phyloP scores from a whole-genome alignment of 2,888 invertebrate species.

The Dicroscelio sp. region DNA sequence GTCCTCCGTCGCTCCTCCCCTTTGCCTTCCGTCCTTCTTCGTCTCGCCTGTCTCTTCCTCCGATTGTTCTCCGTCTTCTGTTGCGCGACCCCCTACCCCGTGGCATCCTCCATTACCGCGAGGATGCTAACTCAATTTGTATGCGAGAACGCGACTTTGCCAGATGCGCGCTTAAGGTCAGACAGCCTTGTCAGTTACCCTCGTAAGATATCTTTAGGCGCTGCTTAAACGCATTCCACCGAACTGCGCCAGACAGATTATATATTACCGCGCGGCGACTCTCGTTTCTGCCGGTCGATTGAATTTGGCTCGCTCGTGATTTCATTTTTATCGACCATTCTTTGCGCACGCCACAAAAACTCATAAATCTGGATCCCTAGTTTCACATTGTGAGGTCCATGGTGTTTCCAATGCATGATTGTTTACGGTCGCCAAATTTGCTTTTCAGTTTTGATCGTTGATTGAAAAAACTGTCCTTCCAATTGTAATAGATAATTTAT shows the following conservation, averaged over 20 bases:
- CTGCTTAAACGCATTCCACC: slow-evolving; percentile 86
- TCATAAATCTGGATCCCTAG: slow-evolving; percentile 48
- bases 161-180: slow-evolving; percentile 90
- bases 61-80: slow-evolving; percentile 42
- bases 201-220: slow-evolving; percentile 86
- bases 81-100: slow-evolving; percentile 72
- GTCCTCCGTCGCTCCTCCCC: slow-evolving; percentile 70
- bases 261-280: slow-evolving; percentile 71
- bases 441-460: background rate
- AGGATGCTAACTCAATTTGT: slow-evolving; percentile 90
- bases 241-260: slow-evolving; percentile 82
- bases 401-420: background rate
- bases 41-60: slow-evolving; percentile 1
- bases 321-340: slow-evolving; percentile 67
- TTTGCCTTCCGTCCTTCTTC: slow-evolving; percentile 42
- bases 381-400: slow-evolving; percentile 50
- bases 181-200: slow-evolving; percentile 86
- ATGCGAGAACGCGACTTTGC: slow-evolving; percentile 89
- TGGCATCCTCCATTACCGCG: slow-evolving; percentile 87
- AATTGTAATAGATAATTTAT: too few species aligned
- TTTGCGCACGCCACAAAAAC: slow-evolving; percentile 37
- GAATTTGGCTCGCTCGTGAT: slow-evolving; percentile 70
- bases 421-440: slow-evolving; percentile 22
- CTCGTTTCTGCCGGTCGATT: slow-evolving; percentile 72
- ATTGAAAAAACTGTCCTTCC: too few species aligned